Evolutionary conservation across 1,140 invertebrate genomes (phyloP), one percentile per base, ranked within the genome.

Genomic region (Bombus pyrosoma): DNA sequence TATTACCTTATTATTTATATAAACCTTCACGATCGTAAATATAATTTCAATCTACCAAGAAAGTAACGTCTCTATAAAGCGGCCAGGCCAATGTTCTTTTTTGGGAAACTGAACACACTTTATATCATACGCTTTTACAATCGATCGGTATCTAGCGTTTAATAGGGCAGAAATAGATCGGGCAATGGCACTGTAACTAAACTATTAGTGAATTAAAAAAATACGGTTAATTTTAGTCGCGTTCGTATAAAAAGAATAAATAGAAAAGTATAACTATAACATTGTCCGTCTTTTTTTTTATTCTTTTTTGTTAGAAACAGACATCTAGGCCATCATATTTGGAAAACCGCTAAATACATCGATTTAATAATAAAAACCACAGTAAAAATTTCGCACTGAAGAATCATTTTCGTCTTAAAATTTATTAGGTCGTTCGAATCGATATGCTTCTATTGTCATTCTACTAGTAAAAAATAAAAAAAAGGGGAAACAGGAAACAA

Each of bases 121-220:
- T 28, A 28, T 28, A 25, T 86, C 22, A 28, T 71, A 72, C 18
- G 8, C 28, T 78, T 64, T n/a, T 66, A 64, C 62, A 66, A 79
- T 69, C 43, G 64, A 79, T 68, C 64, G 22, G 10, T 47, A 68
- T 68, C 59, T 28, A 39, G 25, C 10, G 25, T 80, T 80, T 73
- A 82, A 83, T 76, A 47, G 73, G 83, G 9, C 81, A 88, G 64
- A 88, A 86, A 74, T 81, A 85, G 73, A 85, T 73, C 64, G 80
- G 82, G 83, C 69, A 89, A 93, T 93, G 92, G 92, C 92, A 93
- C 92, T 89, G 92, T 92, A 90, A 87, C 75, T 90, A 87, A 92
- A 89, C 86, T 87, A 91, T 87, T 82, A 59, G 87, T 80, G 64
- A 91, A 91, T 90, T 90, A 91, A 87, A 86, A 92, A 92, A 88